Conservation (phyloP, 2,113 vertebrate species). For the Forbesichthys agassizii region DNA sequence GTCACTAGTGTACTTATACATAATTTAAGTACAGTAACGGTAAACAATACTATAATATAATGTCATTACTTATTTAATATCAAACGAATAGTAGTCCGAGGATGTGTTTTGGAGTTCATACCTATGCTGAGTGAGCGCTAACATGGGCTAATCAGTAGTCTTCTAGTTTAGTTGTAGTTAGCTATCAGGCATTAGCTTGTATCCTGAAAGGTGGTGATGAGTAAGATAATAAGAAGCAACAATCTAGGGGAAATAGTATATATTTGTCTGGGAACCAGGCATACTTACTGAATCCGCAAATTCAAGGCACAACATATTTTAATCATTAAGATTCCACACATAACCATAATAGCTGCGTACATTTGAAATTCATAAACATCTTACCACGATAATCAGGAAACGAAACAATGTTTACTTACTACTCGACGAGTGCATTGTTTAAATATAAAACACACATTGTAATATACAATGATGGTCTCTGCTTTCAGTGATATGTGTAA, state of each 20-base stretch:
- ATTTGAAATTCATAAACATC: too few relatives aligned
- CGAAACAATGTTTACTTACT: too few relatives aligned
- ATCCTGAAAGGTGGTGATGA: background rate
- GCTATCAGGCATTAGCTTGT: conserved; percentile 45
- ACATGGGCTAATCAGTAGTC: background rate
- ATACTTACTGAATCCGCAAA: background rate
- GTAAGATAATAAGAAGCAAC: background rate
- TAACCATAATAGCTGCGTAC: too few relatives aligned
- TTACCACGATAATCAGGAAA: too few relatives aligned
- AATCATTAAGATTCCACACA: too few relatives aligned
- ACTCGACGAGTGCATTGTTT: too few relatives aligned
- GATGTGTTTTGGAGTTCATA: background rate
- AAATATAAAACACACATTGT: too few relatives aligned
- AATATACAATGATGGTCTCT: too few relatives aligned
- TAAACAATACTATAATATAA: conserved; percentile 28
- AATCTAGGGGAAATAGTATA: background rate
- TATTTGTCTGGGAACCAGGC: background rate
- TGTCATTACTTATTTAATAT: background rate
- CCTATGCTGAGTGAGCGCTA: background rate
- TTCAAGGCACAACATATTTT: too few relatives aligned
- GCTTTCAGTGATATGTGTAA: too few relatives aligned
- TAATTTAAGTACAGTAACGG: conserved; percentile 19
- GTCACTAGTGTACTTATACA: background rate
- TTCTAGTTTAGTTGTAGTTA: conserved; percentile 19
- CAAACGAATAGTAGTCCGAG: background rate